Percentiles rank a stretch among this genome's conserved stretches.
phyloP scores from a whole-genome alignment of 2,113 vertebrate species.

The Ceyx margarethae region DNA sequence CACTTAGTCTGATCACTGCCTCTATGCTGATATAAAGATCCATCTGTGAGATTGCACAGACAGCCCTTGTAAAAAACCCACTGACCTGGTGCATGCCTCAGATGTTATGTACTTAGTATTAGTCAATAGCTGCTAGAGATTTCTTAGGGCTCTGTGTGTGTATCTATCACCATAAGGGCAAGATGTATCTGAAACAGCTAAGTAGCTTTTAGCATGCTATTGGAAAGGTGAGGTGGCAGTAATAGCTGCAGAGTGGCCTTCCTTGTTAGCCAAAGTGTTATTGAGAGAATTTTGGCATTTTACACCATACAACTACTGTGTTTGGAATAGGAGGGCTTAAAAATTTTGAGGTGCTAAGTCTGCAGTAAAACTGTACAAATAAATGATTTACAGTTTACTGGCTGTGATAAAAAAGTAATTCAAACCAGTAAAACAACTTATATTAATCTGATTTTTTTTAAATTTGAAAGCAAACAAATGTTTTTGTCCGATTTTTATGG shows the following conservation, averaged over 20 bases:
- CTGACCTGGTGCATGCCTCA: not conserved
- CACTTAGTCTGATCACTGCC: slow-evolving; percentile 46
- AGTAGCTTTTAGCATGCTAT: slow-evolving; percentile 32
- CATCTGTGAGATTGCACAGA: slow-evolving; percentile 44
- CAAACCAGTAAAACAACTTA: not conserved
- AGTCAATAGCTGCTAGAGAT: not conserved
- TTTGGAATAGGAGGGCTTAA: not conserved
- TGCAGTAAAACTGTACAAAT: not conserved
- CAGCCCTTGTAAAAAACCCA: slow-evolving; percentile 33
- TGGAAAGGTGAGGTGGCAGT: slow-evolving; percentile 18
- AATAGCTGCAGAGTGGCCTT: not conserved
- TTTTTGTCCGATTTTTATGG: not conserved
- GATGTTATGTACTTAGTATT: not conserved
- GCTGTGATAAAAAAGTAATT: not conserved
- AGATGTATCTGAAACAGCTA: not conserved
- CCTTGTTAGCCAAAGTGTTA: not conserved
- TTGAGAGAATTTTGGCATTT: not conserved
- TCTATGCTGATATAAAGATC: slow-evolving; percentile 36
- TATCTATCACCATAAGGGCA: not conserved
- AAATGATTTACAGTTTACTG: not conserved
- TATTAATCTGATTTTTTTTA: not conserved
- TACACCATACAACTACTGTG: not conserved
- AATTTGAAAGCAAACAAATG: not conserved
- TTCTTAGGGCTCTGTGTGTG: not conserved
- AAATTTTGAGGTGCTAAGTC: not conserved